Base-by-base conservation (phyloP, 2,888 invertebrate species). In the Pristionchus maxplancki region DNA sequence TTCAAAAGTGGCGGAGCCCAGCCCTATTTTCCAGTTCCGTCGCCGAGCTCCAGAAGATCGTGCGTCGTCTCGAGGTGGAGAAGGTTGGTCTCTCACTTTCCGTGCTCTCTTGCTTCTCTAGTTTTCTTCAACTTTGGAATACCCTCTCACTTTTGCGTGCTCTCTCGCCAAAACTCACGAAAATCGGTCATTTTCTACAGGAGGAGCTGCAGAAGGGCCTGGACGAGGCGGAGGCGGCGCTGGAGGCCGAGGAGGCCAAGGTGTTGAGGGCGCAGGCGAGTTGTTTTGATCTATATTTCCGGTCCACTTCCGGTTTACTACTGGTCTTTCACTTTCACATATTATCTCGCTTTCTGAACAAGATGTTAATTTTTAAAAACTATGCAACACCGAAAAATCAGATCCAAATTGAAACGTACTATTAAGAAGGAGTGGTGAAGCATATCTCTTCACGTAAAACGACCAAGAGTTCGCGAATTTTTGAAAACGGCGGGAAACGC, bases 31-130 rank as follows among this genome's bases (percentile, higher is more conserved):
- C 24, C 82, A 90, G 91, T 71, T 98, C 97, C 96, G 98, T 98
- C 95, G 99, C 99, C 95, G 99, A 99, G 96, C 97, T 99, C 95
- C 99, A 99, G 96, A 99, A 99, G 96, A 97, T 98, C 94, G 97
- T 98, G 96, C 98, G 98, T 96, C 97, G 98, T 94, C 96, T 99
- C 95, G 98, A 99, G 96, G 97, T 98, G 95, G 99, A 99, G 96
- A 99, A 99, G 96, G 99, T 99, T 95, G 98, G n/a, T 81, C 74
- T 81, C 28, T 44, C 53, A 53, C 17, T 53, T 53, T 17, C 53
- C 53, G 15, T 17, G 53, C 53, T 53, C 53, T 53, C 53, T 53
- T 17, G 53, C 53, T 17, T 53, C 15, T 58, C 58, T 58, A 9
- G 20, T 9, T n/a, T 58, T 58, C 58, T 58, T n/a, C n/a, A 58